These are phyloP conservation scores for Cygnus atratus DNA, from an alignment of 2,113 vertebrate species.

Conservation along the genomic window DNA sequence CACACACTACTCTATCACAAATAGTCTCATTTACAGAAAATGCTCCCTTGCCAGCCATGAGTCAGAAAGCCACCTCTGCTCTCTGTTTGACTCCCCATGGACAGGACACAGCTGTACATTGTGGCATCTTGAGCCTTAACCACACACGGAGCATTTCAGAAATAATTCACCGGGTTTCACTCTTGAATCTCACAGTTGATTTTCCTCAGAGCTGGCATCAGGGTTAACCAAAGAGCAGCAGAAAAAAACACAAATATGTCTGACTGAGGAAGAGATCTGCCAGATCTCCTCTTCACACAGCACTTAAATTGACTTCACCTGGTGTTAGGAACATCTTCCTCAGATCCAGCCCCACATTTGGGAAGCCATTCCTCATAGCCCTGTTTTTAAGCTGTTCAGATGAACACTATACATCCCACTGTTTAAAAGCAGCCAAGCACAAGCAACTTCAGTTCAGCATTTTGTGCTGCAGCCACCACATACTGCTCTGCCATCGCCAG, in stretches of 20 bases:
- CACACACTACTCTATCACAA: too few species aligned
- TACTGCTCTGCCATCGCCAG: background rate
- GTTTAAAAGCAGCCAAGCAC: background rate
- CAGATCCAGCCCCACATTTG: background rate
- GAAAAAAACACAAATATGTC: background rate
- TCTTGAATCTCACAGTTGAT: background rate
- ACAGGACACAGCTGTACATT: background rate
- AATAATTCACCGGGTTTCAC: background rate
- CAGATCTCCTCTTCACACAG: background rate
- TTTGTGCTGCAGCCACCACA: background rate
- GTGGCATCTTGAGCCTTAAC: background rate
- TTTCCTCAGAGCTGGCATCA: background rate
- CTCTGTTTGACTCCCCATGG: background rate
- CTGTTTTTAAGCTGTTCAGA: background rate
- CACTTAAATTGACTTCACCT: background rate
- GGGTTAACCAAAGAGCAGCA: background rate
- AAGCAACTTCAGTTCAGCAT: background rate
- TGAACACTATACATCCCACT: background rate
- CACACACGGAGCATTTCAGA: background rate
- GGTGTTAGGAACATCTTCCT: background rate
- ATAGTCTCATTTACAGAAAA: background rate
- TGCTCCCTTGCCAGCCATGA: background rate
- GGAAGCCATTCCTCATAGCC: background rate
- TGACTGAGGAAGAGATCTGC: background rate
- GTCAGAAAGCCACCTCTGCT: background rate